These are phyloP conservation scores for Nanorana parkeri DNA, from an alignment of 2,113 vertebrate genomes.

Conservation along the genomic window DNA sequence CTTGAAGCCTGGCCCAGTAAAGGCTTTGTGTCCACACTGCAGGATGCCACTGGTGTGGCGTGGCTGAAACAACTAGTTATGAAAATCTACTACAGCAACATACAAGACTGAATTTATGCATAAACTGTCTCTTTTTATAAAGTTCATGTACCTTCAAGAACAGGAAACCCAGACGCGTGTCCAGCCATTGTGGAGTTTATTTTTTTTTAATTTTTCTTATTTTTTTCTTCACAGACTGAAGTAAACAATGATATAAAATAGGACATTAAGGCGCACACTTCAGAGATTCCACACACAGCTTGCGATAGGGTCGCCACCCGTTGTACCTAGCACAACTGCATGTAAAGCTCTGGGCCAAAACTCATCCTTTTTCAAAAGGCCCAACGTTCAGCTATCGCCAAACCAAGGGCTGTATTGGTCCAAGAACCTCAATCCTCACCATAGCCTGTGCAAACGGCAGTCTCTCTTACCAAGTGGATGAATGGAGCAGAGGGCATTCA, in stretches of 20 bases:
- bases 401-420: not conserved
- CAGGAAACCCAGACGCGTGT: too few species aligned
- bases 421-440: not conserved
- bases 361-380: conserved; percentile 39
- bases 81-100: too few species aligned
- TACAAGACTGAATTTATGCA: too few species aligned
- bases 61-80: too few species aligned
- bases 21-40: too few species aligned
- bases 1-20: too few species aligned
- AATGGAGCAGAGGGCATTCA: not conserved
- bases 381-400: not conserved
- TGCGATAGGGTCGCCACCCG: conserved; percentile 59
- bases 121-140: too few species aligned
- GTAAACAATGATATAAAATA: conserved; percentile 80
- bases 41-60: too few species aligned
- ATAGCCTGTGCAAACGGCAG: not conserved
- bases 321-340: conserved; percentile 66
- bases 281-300: conserved; percentile 54
- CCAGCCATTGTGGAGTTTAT: not conserved
- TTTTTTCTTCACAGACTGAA: conserved; percentile 73
- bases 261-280: conserved; percentile 64
- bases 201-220: not conserved
- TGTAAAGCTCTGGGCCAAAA: not conserved
- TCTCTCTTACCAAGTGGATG: not conserved
- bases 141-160: too few species aligned